Evolutionary conservation across 2,888 invertebrate genomes (phyloP), one percentile per base, ranked within the genome.

Genomic region (Drosophila anomalata): DNA sequence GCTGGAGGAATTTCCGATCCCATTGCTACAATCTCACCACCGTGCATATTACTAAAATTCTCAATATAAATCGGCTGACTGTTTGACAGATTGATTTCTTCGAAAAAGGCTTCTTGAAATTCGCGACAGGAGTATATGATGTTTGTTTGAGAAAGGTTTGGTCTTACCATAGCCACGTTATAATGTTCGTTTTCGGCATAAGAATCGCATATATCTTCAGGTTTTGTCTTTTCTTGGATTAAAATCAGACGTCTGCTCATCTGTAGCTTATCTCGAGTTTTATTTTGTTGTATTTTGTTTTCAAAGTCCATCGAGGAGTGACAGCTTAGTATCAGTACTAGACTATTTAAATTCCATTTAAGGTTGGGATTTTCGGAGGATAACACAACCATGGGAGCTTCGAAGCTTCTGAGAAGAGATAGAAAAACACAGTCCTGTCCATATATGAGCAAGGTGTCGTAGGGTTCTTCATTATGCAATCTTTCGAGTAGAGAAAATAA

Each of bases 41-140:
- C 78, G 0, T 44, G 54, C 86, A 87, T 78, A 11, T 87, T 60
- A 0, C 4, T 20, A 31, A 87, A 84, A 14, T 78, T 75, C 48
- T 87, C 62, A 14, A 73, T 61, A 14, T 65, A 87, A 14, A 85
- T 60, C 0, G 29, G 24, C 2, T 2, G 9, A 2, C 7, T 22
- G 0, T 39, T 26, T 2, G 3, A 9, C 3, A 56, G 17, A 7
- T 7, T 2, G 6, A 74, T 24, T 6, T 73, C 44, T 5, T 66
- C 44, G 17, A 58, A 48, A 8, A 58, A 58, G 7, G 33, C 17
- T 0, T 46, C 2, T 5, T 47, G 48, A 36, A 73, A 78, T 36
- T 11, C 29, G 54, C 82, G 79, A 55, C 85, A 85, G n/a, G 62
- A 50, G 24, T 58, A 73, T 1, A 76, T 26, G 0, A 12, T 6